phyloP scores from a whole-genome alignment of 2,888 invertebrate species.

The Listrodromus nycthemerus region DNA sequence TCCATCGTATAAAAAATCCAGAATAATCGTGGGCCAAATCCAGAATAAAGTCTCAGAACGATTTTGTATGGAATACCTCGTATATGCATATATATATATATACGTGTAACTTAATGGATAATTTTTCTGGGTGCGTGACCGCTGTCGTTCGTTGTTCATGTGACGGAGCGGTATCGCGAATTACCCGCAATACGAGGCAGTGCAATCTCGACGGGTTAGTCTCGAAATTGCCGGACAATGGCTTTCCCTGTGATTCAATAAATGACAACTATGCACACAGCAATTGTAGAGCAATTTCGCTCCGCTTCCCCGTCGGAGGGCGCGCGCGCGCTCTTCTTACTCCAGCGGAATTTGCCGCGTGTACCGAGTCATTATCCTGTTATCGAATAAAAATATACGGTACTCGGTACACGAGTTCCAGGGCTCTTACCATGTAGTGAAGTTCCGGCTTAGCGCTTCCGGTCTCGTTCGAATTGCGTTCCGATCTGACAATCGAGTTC shows the following conservation, averaged over 20 bases:
- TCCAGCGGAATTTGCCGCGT: background rate
- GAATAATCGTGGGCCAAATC: too few relatives aligned
- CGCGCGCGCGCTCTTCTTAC: background rate
- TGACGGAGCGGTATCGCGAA: constrained; percentile 35
- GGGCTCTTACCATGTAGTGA: constrained; percentile 85
- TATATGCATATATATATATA: too few relatives aligned
- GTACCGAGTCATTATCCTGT: background rate
- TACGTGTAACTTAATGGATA: background rate
- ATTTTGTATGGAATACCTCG: too few relatives aligned
- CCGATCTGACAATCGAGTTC: constrained; percentile 4
- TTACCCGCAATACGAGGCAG: constrained; percentile 21
- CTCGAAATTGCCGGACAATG: constrained; percentile 55
- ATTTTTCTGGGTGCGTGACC: constrained; percentile 23
- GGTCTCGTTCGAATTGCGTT: constrained; percentile 60
- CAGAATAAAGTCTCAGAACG: too few relatives aligned
- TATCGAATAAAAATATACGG: constrained; percentile 21
- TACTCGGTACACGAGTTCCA: constrained; percentile 2
- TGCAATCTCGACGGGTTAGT: constrained; percentile 37
- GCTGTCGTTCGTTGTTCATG: constrained; percentile 6
- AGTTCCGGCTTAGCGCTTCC: constrained; percentile 75
- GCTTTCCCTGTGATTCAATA: constrained; percentile 52
- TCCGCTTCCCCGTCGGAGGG: background rate
- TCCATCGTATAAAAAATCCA: too few relatives aligned
- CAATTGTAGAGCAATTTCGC: constrained; percentile 46
- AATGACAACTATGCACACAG: constrained; percentile 17